Percentiles rank a stretch among this genome's conserved stretches.
Evolutionary conservation across 1,140 invertebrate genomes (phyloP).

Genomic region (Drosophila bocqueti): DNA sequence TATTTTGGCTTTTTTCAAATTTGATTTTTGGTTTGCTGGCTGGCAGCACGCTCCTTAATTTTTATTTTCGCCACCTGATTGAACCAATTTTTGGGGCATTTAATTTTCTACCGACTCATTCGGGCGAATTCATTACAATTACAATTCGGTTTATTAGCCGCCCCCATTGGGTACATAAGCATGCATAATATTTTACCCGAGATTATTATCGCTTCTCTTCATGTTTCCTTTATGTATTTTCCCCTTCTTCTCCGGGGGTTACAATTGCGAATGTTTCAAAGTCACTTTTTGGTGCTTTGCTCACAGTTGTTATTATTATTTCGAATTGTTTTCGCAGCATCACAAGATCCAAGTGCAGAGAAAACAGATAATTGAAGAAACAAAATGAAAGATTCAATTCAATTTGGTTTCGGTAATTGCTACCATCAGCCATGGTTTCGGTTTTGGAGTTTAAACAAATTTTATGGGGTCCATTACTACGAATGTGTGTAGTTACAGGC

Average conservation of each 20-base stretch:
- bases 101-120: constrained; percentile 70
- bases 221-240: constrained; percentile 7
- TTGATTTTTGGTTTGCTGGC: neutral
- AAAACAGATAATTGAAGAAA: constrained; percentile 48
- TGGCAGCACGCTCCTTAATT: constrained; percentile 16
- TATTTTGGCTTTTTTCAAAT: constrained; percentile 33
- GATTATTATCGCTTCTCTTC: constrained; percentile 32
- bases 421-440: constrained; percentile 10
- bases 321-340: constrained; percentile 40
- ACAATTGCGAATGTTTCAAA: constrained; percentile 47
- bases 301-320: constrained; percentile 19
- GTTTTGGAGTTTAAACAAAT: neutral
- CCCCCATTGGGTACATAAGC: constrained; percentile 45
- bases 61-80: constrained; percentile 42
- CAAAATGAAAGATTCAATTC: constrained; percentile 27
- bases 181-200: constrained; percentile 33
- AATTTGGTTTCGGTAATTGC: constrained; percentile 33
- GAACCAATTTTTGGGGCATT: constrained; percentile 45
- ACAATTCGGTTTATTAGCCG: constrained; percentile 66
- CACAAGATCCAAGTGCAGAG: constrained; percentile 43
- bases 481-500: neutral
- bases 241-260: constrained; percentile 11
- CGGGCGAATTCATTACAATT: constrained; percentile 48
- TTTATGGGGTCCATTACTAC: constrained; percentile 2
- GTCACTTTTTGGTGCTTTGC: constrained; percentile 25